A percentile compares a stretch with the other conserved stretches of the same genome.
phyloP scores from a whole-genome alignment of 2,113 vertebrate genomes.

The Epinephelus fuscoguttatus region DNA sequence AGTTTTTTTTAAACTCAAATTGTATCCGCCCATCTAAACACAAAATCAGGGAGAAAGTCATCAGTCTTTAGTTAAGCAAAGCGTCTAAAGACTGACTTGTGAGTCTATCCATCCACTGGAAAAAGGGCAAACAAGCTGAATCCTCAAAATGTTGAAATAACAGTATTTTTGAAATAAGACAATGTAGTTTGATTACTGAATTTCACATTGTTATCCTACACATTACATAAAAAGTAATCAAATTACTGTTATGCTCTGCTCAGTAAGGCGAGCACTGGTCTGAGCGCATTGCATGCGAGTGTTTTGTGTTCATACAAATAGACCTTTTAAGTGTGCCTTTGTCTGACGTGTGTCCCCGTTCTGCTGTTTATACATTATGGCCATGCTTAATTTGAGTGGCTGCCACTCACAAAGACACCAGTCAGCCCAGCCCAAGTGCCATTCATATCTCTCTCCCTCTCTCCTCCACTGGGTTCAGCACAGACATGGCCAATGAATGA shows the following conservation, averaged over 20 bases:
- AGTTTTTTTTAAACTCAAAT: no score
- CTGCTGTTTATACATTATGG: slow-evolving; percentile 47
- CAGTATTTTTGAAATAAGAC: neutral
- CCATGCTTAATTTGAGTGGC: slow-evolving; percentile 49
- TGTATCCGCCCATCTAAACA: no score
- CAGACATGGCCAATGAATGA: slow-evolving; percentile 56
- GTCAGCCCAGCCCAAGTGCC: slow-evolving; percentile 52
- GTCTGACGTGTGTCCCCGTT: slow-evolving; percentile 22
- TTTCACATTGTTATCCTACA: neutral
- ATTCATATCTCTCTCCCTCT: slow-evolving; percentile 54
- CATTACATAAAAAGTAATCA: neutral
- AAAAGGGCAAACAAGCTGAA: neutral
- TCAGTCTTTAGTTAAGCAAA: no score
- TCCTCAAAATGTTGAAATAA: neutral
- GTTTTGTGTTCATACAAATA: slow-evolving; percentile 27
- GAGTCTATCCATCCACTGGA: neutral
- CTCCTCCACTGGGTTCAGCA: slow-evolving; percentile 21
- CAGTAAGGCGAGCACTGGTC: neutral
- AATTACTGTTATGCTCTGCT: no score
- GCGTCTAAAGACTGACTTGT: no score
- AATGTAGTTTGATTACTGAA: neutral
- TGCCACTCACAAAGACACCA: slow-evolving; percentile 61
- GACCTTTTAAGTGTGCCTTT: slow-evolving; percentile 28
- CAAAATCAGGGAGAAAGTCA: no score
- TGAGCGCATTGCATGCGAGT: neutral